A percentile compares a stretch with the other conserved stretches of the same genome.
Evolutionary conservation across 2,113 vertebrate genomes (phyloP).

Genomic region (Siniperca knerii): DNA sequence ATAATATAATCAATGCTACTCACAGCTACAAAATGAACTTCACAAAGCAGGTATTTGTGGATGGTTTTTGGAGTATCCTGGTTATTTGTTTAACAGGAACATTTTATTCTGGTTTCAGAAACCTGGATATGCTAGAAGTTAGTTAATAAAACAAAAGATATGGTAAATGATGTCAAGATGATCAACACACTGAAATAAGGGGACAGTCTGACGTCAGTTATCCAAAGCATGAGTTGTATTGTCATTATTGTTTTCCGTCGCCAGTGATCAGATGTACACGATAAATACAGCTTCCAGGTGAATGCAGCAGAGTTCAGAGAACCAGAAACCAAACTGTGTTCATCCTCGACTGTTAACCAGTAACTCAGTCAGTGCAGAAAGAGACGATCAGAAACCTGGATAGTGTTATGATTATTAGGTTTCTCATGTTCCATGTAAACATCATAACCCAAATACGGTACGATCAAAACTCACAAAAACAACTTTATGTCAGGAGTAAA

Average conservation of each 20-base stretch:
- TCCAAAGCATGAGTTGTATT: not conserved
- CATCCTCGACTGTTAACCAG: not conserved
- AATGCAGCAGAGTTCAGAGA: not conserved
- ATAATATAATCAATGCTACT: not conserved
- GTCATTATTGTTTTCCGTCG: too few relatives aligned
- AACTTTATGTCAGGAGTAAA: not conserved
- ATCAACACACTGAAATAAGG: not conserved
- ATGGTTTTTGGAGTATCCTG: not conserved
- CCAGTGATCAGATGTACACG: not conserved
- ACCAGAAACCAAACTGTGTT: not conserved
- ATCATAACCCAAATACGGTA: not conserved
- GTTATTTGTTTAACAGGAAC: not conserved
- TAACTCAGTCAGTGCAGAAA: not conserved
- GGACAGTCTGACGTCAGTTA: not conserved
- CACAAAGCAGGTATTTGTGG: not conserved
- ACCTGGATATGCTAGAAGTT: too few relatives aligned
- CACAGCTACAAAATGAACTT: not conserved
- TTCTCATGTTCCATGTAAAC: not conserved
- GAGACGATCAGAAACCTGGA: not conserved
- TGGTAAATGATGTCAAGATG: too few relatives aligned
- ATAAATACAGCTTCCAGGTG: too few relatives aligned
- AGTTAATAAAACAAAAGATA: not conserved
- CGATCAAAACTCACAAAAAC: constrained; percentile 8
- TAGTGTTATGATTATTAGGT: not conserved
- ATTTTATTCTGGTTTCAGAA: not conserved